Evolutionary conservation across 2,113 vertebrate species (phyloP).

Genomic region (Kryptolebias marmoratus): DNA sequence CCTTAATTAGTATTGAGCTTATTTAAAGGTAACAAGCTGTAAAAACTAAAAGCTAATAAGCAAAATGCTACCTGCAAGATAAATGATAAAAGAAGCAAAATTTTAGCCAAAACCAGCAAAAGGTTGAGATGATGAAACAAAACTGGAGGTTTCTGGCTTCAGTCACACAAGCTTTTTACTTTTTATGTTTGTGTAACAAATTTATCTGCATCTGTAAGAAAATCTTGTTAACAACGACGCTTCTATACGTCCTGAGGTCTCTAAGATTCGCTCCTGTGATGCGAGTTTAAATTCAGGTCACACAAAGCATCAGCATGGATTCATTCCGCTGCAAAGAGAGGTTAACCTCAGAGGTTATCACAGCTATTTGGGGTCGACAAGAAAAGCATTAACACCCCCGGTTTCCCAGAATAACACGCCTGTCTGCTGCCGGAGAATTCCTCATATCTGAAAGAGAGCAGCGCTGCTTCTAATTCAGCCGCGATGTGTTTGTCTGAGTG

Average conservation of each 20-base stretch:
- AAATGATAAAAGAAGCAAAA: no score
- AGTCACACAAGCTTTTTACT: no score
- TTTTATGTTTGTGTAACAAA: no score
- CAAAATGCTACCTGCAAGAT: no score
- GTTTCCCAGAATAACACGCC: slow-evolving; percentile 37
- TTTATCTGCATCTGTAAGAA: background rate
- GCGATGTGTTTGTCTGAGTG: slow-evolving; percentile 15
- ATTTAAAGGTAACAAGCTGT: no score
- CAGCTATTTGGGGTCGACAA: slow-evolving; percentile 14
- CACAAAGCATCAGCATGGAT: slow-evolving; percentile 34
- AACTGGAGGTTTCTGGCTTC: no score
- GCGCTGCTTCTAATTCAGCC: slow-evolving; percentile 11
- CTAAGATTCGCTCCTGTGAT: slow-evolving; percentile 42
- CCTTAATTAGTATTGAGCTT: no score
- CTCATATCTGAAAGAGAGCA: slow-evolving; percentile 17
- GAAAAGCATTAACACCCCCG: slow-evolving; percentile 18
- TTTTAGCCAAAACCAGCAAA: no score
- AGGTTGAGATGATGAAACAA: no score
- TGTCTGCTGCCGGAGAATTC: slow-evolving; percentile 15
- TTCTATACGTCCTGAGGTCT: slow-evolving; percentile 23
- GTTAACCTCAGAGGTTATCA: slow-evolving; percentile 57
- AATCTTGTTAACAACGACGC: slow-evolving; percentile 32
- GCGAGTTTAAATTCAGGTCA: slow-evolving; percentile 52
- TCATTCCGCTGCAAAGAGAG: slow-evolving; percentile 49
- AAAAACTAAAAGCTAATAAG: no score